phyloP scores from a whole-genome alignment of 2,888 invertebrate genomes.

The Papilio protenor region DNA sequence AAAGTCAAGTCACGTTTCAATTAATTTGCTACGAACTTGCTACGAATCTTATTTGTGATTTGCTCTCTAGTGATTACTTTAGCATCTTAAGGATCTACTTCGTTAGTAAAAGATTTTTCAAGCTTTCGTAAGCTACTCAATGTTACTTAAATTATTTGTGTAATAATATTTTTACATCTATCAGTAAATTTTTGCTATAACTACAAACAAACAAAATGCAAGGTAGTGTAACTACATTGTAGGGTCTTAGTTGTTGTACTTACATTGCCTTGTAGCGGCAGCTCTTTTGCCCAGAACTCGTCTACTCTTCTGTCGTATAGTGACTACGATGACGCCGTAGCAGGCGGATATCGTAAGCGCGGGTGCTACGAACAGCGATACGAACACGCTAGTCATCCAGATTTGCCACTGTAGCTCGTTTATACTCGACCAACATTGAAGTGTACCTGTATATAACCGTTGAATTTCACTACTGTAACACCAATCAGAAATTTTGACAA shows the following conservation, averaged over 20 bases:
- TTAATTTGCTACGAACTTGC: conserved; percentile 61
- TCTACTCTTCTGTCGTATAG: conserved; percentile 93
- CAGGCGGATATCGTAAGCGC: conserved; percentile 95
- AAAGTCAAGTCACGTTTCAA: conserved; percentile 59
- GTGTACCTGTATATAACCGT: conserved; percentile 75
- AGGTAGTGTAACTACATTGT: neutral
- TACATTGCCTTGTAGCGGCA: conserved; percentile 74
- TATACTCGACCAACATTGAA: conserved; percentile 95
- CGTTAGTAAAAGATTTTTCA: neutral
- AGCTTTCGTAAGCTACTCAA: conserved; percentile 2
- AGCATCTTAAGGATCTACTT: neutral
- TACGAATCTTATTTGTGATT: conserved; percentile 54
- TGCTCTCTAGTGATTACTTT: conserved; percentile 49
- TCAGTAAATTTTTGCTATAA: too few relatives aligned
- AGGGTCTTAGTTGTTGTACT: conserved; percentile 47
- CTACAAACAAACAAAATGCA: too few relatives aligned
- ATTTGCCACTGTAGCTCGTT: conserved; percentile 91
- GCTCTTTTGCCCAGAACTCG: conserved; percentile 78
- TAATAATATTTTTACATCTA: too few relatives aligned
- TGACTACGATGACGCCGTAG: conserved; percentile 95
- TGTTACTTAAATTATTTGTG: too few relatives aligned
- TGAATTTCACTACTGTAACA: too few relatives aligned
- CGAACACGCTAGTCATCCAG: conserved; percentile 93
- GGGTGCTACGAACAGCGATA: conserved; percentile 93
- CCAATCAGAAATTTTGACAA: too few relatives aligned